phyloP scores from a whole-genome alignment of 2,888 invertebrate genomes.

The Amphipyra tragopoginis region DNA sequence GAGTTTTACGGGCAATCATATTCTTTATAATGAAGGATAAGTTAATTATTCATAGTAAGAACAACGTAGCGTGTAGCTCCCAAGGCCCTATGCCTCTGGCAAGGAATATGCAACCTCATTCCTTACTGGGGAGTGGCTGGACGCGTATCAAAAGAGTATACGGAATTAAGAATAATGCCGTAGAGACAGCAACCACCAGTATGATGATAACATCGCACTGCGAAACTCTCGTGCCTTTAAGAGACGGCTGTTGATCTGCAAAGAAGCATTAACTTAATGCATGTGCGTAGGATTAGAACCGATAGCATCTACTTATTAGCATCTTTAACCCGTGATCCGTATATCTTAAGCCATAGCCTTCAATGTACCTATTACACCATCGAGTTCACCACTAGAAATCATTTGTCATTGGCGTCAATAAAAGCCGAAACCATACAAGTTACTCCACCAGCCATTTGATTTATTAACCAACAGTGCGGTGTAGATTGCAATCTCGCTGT shows the following conservation, averaged over 20 bases:
- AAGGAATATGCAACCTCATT: not conserved
- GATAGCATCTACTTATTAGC: constrained; percentile 35
- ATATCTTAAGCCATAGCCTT: constrained; percentile 34
- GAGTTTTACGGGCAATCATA: not conserved
- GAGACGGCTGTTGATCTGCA: constrained; percentile 1
- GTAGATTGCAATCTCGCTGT: constrained; percentile 62
- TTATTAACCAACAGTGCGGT: constrained; percentile 66
- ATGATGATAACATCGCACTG: not conserved
- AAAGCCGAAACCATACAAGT: constrained; percentile 61
- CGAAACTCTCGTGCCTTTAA: not conserved
- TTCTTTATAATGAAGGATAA: not conserved
- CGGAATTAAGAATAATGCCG: no score
- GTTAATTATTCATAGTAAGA: no score
- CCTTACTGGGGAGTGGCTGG: not conserved
- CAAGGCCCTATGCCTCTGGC: not conserved
- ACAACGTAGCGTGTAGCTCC: not conserved
- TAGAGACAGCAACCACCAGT: not conserved
- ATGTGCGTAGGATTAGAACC: constrained; percentile 5
- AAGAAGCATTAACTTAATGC: constrained; percentile 2
- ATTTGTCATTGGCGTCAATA: constrained; percentile 68
- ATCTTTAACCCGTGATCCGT: constrained; percentile 37
- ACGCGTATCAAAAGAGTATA: no score
- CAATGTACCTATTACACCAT: constrained; percentile 53
- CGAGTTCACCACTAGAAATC: constrained; percentile 59
- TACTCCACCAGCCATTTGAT: constrained; percentile 70